Percentiles rank a stretch among this genome's conserved stretches.
These are phyloP conservation scores for Merluccius polli DNA, from an alignment of 2,797 vertebrate genomes.

Conservation along the genomic window DNA sequence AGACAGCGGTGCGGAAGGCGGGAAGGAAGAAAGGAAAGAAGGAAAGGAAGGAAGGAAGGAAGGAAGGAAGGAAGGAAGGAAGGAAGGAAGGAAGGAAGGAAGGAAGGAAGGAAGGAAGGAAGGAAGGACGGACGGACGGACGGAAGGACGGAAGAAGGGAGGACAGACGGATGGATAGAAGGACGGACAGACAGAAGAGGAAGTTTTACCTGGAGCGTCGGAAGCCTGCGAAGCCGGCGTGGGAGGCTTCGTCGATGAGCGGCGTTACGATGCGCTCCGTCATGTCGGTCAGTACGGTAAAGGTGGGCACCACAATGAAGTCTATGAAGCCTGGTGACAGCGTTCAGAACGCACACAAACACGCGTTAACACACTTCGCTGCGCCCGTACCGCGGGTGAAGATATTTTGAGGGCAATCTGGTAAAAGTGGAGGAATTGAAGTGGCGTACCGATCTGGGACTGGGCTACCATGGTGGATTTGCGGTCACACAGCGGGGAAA, in stretches of 20 bases:
- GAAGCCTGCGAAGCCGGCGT: constrained; percentile 77
- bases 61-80: too few species aligned
- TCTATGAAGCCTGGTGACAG: constrained; percentile 90
- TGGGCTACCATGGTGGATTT: constrained; percentile 98
- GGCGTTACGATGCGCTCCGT: constrained; percentile 93
- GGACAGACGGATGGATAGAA: not conserved
- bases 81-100: too few species aligned
- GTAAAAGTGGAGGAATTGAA: not conserved
- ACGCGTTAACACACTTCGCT: too few species aligned
- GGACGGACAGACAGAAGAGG: not conserved
- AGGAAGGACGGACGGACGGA: not conserved
- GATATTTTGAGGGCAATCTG: not conserved
- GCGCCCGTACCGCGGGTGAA: too few species aligned
- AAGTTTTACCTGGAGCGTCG: constrained; percentile 83
- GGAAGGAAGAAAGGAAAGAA: not conserved
- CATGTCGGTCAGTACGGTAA: constrained; percentile 96
- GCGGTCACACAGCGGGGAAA: constrained; percentile 94
- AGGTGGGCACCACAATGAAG: constrained; percentile 97
- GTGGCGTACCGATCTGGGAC: constrained; percentile 90
- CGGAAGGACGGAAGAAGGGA: too few species aligned
- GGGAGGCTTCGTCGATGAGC: constrained; percentile 86
- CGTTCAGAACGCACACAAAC: not conserved
- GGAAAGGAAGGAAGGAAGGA: not conserved
- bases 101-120: too few species aligned
- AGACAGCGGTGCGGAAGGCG: too few species aligned